phyloP scores from a whole-genome alignment of 2,888 invertebrate species.

The Phengaris alcon region DNA sequence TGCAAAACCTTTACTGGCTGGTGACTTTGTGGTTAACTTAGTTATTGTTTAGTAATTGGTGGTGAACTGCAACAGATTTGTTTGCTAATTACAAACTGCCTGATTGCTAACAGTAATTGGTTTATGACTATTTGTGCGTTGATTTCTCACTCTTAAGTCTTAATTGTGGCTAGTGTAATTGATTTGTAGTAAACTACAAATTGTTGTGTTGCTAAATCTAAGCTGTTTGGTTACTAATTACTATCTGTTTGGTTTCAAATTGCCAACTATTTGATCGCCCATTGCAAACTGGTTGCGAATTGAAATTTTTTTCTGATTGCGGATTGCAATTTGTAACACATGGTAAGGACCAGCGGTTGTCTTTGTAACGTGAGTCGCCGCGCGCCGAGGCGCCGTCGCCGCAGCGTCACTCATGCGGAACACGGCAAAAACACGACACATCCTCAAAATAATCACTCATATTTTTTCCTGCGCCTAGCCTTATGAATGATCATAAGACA shows the following conservation, averaged over 20 bases:
- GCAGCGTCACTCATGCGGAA: conserved; percentile 50
- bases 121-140: background rate
- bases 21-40: background rate
- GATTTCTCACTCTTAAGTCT: background rate
- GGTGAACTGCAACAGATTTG: background rate
- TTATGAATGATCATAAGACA: conserved; percentile 45
- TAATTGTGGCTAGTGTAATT: background rate
- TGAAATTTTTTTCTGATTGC: background rate
- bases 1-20: too few relatives aligned
- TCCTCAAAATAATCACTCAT: conserved; percentile 53
- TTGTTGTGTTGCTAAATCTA: background rate
- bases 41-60: background rate
- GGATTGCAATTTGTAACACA: conserved; percentile 4
- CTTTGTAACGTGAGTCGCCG: conserved; percentile 56
- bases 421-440: conserved; percentile 56
- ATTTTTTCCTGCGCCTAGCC: conserved; percentile 42
- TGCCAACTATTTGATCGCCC: background rate
- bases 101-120: background rate
- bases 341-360: conserved; percentile 43
- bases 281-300: background rate
- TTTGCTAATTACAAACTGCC: background rate
- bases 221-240: background rate
- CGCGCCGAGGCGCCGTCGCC: conserved; percentile 51
- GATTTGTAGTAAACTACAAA: background rate
- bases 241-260: background rate